Evolutionary conservation across 2,797 vertebrate species (phyloP).

Genomic region (Siniperca obscura): DNA sequence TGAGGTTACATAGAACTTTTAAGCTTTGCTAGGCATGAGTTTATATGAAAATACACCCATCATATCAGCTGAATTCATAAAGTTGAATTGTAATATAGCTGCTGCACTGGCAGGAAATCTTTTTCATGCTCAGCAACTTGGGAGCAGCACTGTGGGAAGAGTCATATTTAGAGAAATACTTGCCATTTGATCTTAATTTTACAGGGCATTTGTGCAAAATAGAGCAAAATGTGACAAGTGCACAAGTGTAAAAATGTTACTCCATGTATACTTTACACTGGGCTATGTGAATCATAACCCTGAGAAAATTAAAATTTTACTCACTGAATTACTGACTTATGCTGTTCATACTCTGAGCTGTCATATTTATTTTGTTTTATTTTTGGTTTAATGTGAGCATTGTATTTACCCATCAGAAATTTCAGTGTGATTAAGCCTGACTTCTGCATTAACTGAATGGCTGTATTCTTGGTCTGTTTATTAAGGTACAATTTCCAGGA

Average conservation of each 20-base stretch:
- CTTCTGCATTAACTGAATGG: not conserved
- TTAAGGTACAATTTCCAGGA: not conserved
- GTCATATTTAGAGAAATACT: not conserved
- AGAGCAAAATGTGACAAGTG: not conserved
- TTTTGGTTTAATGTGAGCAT: not conserved
- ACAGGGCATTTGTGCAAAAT: not conserved
- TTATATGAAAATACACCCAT: constrained; percentile 4
- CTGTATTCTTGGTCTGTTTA: not conserved
- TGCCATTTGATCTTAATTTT: not conserved
- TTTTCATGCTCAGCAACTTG: not conserved
- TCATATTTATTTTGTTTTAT: not conserved
- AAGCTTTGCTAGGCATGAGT: not conserved
- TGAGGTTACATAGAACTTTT: constrained; percentile 2
- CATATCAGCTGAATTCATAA: not conserved
- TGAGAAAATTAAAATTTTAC: not conserved
- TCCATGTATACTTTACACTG: not conserved
- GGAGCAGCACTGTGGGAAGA: not conserved
- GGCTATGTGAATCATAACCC: not conserved
- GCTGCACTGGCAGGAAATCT: not conserved
- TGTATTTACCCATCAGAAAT: not conserved
- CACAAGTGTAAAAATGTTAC: not conserved
- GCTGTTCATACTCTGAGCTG: not conserved
- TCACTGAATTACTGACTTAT: not conserved
- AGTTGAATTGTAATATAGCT: not conserved
- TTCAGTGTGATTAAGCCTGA: not conserved